phyloP scores from a whole-genome alignment of 2,888 invertebrate genomes.

The Pecten maximus region DNA sequence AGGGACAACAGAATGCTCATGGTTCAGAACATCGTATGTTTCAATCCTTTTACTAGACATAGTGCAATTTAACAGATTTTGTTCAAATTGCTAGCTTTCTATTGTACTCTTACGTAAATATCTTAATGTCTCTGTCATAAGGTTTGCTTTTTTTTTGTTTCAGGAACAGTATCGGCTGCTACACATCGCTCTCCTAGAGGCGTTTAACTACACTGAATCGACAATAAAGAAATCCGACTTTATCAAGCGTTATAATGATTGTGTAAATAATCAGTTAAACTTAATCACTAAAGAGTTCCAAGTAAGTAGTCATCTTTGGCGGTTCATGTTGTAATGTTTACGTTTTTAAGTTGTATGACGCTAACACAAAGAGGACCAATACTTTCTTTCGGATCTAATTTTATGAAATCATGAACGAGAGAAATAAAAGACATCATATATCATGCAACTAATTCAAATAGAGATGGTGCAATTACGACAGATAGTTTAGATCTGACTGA shows the following conservation, averaged over 20 bases:
- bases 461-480: no score
- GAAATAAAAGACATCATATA: no score
- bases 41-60: not conserved
- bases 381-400: no score
- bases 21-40: conserved; percentile 68
- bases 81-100: not conserved
- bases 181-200: conserved; percentile 67
- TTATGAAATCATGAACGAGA: no score
- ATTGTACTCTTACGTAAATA: not conserved
- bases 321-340: not conserved
- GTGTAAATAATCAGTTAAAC: conserved; percentile 52
- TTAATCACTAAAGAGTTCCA: conserved; percentile 64
- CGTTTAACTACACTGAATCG: conserved; percentile 60
- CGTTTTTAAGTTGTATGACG: conserved; percentile 3
- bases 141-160: not conserved
- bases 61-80: not conserved
- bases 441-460: no score
- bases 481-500: no score
- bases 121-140: not conserved
- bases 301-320: conserved; percentile 48
- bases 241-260: conserved; percentile 51
- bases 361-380: no score
- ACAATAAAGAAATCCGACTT: conserved; percentile 57
- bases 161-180: conserved; percentile 67
- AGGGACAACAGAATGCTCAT: conserved; percentile 67